Evolutionary conservation across 2,113 vertebrate species (phyloP), one percentile per base, ranked within the genome.

Genomic region (Rhinogobius similis): DNA sequence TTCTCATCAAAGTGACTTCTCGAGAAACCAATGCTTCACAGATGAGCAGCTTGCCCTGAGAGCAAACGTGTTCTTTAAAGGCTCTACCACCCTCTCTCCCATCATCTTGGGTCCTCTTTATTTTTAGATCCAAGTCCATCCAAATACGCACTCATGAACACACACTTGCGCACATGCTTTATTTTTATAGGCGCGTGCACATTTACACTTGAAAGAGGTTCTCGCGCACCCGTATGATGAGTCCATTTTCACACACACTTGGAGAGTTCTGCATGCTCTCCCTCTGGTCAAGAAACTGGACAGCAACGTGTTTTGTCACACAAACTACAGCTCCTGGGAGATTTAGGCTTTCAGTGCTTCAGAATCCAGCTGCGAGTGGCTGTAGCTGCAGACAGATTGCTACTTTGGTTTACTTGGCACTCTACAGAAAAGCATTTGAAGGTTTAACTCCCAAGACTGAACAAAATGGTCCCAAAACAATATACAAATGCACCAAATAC

Each of bases 271-370:
- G 29, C 62, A 21, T 50, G 41, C 43, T 26, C 23, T 52, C 44
- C 6, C 1, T 11, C 2, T 32, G 56, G 43, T 71, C 65, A 65
- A 71, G 56, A 75, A 84, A 72, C n/a, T 52, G 68, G 53, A 81
- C 62, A n/a, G n/a, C n/a, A 87, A 75, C 76, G 83, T 74, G 79
- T 79, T 83, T 89, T 88, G 86, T 85, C 82, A 41, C 82, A 84
- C 85, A 81, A 67, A 73, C 76, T 56, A 41, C 55, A 74, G 36
- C 81, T 80, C 79, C 36, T 16, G 56, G 24, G 86, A 81, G 81
- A 56, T 24, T 74, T 27, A 36, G 58, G 39, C 64, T 77, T 67
- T 46, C 27, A n/a, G 70, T 64, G 16, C 36, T 59, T 41, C 44
- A 70, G 67, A 69, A 32, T 69, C 70, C 72, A 82, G 56, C 77